Evolutionary conservation across 2,888 invertebrate species (phyloP).

Genomic region (Cryptosula pallasiana): DNA sequence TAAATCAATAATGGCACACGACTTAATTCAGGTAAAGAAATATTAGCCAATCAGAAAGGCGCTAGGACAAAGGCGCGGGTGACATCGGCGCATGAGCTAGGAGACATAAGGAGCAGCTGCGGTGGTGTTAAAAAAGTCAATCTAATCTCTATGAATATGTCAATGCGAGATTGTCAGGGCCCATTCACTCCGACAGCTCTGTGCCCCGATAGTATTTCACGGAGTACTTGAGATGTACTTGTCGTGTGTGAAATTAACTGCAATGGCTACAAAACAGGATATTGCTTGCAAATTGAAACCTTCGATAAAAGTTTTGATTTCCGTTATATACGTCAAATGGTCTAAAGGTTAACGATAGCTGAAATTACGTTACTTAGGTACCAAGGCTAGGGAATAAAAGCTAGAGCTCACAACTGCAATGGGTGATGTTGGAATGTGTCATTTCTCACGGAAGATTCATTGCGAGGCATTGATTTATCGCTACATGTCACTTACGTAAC

Average conservation of each 20-base stretch:
- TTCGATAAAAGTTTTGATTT: background rate
- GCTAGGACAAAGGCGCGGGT: background rate
- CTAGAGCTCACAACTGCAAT: no score
- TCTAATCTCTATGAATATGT: background rate
- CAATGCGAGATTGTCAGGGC: background rate
- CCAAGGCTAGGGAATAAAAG: no score
- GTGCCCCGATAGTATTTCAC: background rate
- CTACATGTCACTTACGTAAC: no score
- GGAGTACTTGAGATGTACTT: background rate
- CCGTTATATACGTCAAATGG: no score
- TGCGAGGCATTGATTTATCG: no score
- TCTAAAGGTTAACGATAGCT: no score
- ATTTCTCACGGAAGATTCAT: no score
- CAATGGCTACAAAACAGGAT: background rate
- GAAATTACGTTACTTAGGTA: no score
- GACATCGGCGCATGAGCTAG: background rate
- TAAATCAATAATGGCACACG: background rate
- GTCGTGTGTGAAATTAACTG: background rate
- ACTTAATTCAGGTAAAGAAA: background rate
- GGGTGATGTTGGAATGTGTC: no score
- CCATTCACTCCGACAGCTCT: background rate
- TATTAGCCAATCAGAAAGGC: background rate
- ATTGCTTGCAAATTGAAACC: background rate
- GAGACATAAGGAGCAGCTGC: background rate
- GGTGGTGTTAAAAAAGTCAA: no score